Evolutionary conservation across 1,140 invertebrate species (phyloP).

Genomic region (Neodiprion virginianus): DNA sequence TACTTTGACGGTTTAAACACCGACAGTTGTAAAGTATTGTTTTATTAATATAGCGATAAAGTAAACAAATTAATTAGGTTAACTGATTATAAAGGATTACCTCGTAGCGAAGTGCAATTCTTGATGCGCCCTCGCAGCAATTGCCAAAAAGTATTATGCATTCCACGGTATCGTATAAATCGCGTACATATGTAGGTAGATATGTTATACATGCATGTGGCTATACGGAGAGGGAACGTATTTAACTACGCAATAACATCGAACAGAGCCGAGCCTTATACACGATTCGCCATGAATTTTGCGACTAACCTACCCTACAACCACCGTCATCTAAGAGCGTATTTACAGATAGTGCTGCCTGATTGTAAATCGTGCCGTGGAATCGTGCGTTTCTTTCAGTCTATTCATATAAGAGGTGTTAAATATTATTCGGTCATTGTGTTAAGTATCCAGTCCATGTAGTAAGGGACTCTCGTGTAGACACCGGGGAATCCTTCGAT

Average conservation of each 20-base stretch:
- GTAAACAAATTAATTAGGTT: background rate
- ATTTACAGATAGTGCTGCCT: no score
- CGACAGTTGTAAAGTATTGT: background rate
- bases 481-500: conserved; percentile 66
- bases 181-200: background rate
- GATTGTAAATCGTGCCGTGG: no score
- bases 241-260: background rate
- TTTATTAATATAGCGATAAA: background rate
- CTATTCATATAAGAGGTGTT: no score
- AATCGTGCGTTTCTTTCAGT: no score
- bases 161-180: background rate
- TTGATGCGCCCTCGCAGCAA: background rate
- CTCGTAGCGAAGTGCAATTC: no score
- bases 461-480: conserved; percentile 67
- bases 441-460: conserved; percentile 71
- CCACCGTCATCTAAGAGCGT: background rate
- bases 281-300: background rate
- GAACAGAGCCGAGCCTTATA: background rate
- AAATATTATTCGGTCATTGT: conserved; percentile 53
- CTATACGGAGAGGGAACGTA: background rate
- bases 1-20: no score
- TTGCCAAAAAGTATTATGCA: background rate
- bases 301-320: background rate
- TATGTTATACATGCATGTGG: background rate
- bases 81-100: background rate